A percentile compares a stretch with the other conserved stretches of the same genome.
Conservation (phyloP, 2,797 vertebrate species). For the Podarcis siculus region DNA sequence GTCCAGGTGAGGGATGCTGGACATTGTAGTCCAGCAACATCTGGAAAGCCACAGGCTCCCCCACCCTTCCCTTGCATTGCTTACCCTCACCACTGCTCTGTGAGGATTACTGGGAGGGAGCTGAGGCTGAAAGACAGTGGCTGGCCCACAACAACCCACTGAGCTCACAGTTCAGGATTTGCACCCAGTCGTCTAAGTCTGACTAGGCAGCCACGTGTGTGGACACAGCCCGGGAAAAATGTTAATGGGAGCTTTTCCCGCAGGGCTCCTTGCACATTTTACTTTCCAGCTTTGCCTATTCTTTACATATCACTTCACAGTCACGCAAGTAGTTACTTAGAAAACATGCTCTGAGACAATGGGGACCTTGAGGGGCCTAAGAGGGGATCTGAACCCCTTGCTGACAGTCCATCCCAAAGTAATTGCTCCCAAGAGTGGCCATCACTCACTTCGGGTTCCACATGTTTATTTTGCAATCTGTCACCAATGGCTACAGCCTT, state of each 20-base stretch:
- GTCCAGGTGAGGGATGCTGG: too few relatives aligned
- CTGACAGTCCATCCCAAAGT: constrained; percentile 31
- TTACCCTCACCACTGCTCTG: background rate
- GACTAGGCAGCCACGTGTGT: background rate
- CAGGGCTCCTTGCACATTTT: background rate
- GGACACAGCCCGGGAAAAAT: background rate
- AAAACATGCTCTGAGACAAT: constrained; percentile 5
- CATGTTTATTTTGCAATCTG: constrained; percentile 67
- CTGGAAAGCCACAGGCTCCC: background rate
- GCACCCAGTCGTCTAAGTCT: background rate
- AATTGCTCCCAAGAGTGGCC: constrained; percentile 49
- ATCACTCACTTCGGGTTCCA: constrained; percentile 16
- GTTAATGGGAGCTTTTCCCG: background rate
- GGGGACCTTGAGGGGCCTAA: background rate
- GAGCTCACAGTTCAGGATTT: background rate
- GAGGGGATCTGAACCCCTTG: constrained; percentile 6
- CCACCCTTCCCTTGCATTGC: background rate
- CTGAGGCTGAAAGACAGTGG: background rate
- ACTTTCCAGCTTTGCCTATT: background rate
- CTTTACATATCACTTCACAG: background rate
- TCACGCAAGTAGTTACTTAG: background rate
- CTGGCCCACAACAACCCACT: background rate
- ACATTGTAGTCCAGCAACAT: background rate
- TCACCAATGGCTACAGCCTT: constrained; percentile 38
- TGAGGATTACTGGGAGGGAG: background rate